Conservation (phyloP, 1,140 invertebrate species). For the Aleiodes sp. region DNA sequence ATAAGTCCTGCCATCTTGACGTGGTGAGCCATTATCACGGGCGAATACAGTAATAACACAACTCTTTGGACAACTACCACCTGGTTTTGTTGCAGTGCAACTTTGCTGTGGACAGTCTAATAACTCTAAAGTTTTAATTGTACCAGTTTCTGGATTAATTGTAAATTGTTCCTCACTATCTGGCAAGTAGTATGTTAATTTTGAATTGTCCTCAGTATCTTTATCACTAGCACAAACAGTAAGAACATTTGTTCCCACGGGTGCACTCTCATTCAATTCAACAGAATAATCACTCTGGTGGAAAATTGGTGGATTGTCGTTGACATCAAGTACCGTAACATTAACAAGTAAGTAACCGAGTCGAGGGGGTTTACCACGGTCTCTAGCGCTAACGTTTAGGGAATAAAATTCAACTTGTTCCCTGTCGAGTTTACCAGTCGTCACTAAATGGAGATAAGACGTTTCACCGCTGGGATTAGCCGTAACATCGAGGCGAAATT, state of each 20-base stretch:
- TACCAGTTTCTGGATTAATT: constrained; percentile 88
- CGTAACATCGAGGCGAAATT: constrained; percentile 87
- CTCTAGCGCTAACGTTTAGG: constrained; percentile 89
- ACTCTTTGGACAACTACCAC: constrained; percentile 80
- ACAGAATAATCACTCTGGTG: constrained; percentile 93
- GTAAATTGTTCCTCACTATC: constrained; percentile 87
- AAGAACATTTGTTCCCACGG: constrained; percentile 85
- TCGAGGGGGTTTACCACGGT: constrained; percentile 82
- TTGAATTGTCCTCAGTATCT: constrained; percentile 92
- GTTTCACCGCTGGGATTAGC: constrained; percentile 88
- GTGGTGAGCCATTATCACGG: constrained; percentile 87
- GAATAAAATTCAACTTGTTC: constrained; percentile 85
- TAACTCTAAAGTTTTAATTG: constrained; percentile 82
- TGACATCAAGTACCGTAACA: constrained; percentile 90
- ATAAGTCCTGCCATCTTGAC: constrained; percentile 92
- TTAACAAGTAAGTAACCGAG: constrained; percentile 90
- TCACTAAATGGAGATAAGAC: constrained; percentile 90
- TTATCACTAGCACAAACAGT: constrained; percentile 92
- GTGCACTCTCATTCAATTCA: constrained; percentile 89
- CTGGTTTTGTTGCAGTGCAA: constrained; percentile 64
- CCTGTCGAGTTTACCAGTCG: constrained; percentile 87
- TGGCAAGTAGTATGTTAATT: constrained; percentile 87
- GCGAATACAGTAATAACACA: constrained; percentile 96
- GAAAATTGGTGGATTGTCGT: constrained; percentile 94
- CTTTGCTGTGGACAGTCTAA: constrained; percentile 82